Percentiles rank a stretch among this genome's conserved stretches.
Conservation (phyloP, 2,888 invertebrate genomes). For the Rhopalosiphum nymphaeae region DNA sequence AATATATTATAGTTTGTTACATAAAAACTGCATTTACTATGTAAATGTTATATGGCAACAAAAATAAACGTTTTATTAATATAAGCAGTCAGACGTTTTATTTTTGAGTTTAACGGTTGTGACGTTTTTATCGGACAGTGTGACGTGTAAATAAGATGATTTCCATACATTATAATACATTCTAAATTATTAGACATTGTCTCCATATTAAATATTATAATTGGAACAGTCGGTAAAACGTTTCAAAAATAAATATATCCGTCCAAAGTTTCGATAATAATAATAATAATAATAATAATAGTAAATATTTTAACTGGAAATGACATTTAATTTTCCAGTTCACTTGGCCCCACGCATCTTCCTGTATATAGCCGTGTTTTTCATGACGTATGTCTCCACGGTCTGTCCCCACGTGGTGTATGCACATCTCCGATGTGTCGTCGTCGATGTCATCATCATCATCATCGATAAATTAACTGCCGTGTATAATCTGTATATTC, state of each 20-base stretch:
- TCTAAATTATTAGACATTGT: background rate
- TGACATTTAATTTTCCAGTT: conserved; percentile 61
- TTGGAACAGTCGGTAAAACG: conserved; percentile 46
- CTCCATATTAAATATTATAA: background rate
- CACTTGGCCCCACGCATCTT: conserved; percentile 11
- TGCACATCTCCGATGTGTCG: background rate
- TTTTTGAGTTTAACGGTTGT: background rate
- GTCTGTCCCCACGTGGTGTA: conserved; percentile 24
- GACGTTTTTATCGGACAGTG: conserved; percentile 9
- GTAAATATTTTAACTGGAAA: conserved; percentile 64
- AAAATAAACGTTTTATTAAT: background rate
- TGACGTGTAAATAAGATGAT: background rate
- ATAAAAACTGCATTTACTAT: background rate
- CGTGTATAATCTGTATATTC: background rate
- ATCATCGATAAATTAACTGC: conserved; percentile 57
- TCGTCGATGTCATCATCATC: background rate
- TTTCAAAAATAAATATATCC: conserved; percentile 58
- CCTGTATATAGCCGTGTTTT: conserved; percentile 12
- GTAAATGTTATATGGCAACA: background rate
- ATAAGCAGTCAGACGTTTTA: background rate
- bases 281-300: conserved; percentile 47
- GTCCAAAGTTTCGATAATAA: conserved; percentile 47
- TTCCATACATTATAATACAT: background rate
- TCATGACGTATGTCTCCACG: conserved; percentile 17
- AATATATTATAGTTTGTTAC: background rate